Conservation (phyloP, 2,797 vertebrate species). For the Anomalospiza imberbis region DNA sequence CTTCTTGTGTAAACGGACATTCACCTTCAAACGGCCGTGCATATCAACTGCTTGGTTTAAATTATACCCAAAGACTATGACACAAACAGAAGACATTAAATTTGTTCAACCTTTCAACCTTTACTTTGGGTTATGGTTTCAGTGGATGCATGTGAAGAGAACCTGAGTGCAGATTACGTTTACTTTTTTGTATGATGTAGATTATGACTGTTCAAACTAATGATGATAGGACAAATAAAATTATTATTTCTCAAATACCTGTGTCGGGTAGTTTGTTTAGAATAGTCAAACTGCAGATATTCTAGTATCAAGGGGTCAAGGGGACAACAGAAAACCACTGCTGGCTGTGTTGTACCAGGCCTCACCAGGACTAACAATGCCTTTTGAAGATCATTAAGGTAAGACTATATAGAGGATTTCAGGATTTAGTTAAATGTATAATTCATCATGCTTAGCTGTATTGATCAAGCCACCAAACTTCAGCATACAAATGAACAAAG, state of each 20-base stretch:
- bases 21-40: neutral
- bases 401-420: neutral
- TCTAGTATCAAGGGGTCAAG: neutral
- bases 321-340: neutral
- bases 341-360: neutral
- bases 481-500: neutral
- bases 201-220: neutral
- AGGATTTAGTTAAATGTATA: neutral
- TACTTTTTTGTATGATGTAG: neutral
- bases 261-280: neutral
- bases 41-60: neutral
- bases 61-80: neutral
- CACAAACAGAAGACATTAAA: neutral
- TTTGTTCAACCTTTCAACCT: neutral
- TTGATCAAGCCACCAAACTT: neutral
- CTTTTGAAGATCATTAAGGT: neutral
- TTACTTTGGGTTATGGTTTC: neutral
- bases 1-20: neutral
- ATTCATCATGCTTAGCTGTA: neutral
- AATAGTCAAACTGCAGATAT: neutral
- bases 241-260: neutral
- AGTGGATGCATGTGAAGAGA: neutral
- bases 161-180: neutral
- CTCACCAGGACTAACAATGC: neutral
- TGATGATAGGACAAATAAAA: neutral